A percentile compares a stretch with the other conserved stretches of the same genome.
Conservation (phyloP, 2,888 invertebrate species). For the Chaitophorus viminalis region DNA sequence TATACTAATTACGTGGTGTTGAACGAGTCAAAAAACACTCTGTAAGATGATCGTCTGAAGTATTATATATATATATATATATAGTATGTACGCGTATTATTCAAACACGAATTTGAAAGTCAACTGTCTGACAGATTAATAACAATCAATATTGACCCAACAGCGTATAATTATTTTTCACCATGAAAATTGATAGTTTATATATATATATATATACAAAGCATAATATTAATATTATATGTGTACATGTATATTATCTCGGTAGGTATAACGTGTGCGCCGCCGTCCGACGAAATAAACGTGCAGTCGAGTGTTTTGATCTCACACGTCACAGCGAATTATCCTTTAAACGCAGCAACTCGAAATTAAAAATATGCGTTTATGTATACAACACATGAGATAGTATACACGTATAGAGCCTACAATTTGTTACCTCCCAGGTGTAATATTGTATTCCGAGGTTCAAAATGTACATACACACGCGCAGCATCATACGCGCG, state of each 20-base stretch:
- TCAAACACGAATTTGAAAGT: constrained; percentile 12
- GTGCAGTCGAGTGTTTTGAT: constrained; percentile 10
- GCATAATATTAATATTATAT: not conserved
- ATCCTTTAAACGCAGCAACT: not conserved
- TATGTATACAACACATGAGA: not conserved
- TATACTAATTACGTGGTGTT: not conserved
- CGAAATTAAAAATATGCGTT: not conserved
- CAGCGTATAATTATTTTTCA: constrained; percentile 20
- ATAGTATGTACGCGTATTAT: too few relatives aligned
- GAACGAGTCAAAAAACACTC: not conserved
- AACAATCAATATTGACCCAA: constrained; percentile 10
- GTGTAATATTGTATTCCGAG: constrained; percentile 18
- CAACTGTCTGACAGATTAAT: constrained; percentile 20
- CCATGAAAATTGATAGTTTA: constrained; percentile 7
- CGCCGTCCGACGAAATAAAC: constrained; percentile 10
- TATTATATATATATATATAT: too few relatives aligned
- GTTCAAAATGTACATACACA: not conserved
- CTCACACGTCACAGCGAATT: not conserved
- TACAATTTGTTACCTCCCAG: constrained; percentile 18
- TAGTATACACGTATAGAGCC: not conserved
- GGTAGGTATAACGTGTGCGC: not conserved
- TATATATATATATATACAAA: not conserved
- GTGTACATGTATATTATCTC: not conserved
- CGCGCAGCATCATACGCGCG: not conserved
- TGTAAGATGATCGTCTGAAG: not conserved